phyloP scores from a whole-genome alignment of 2,888 invertebrate genomes.

The Drosophila kuntzei region DNA sequence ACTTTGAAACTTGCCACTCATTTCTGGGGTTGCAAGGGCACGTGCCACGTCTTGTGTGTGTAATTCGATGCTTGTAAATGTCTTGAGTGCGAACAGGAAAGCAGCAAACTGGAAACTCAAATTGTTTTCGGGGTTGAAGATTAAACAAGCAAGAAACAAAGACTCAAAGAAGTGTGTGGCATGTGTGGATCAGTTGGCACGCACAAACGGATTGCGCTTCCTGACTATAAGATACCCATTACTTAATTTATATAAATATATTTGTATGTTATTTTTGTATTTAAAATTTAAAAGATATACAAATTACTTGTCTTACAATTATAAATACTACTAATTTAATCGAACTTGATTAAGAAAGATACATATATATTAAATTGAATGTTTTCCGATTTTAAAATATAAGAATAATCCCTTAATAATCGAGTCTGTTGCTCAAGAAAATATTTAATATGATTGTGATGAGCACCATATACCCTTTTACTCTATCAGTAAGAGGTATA shows the following conservation, averaged over 20 bases:
- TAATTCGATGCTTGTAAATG: slow-evolving; percentile 69
- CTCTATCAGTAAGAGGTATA: neutral
- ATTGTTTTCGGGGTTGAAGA: slow-evolving; percentile 28
- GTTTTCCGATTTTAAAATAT: too few species aligned
- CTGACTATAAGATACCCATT: neutral
- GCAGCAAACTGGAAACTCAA: slow-evolving; percentile 23
- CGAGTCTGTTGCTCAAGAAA: too few species aligned
- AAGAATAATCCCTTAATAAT: too few species aligned
- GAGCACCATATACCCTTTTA: neutral
- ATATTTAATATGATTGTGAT: neutral
- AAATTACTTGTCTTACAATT: too few species aligned
- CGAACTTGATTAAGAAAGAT: too few species aligned
- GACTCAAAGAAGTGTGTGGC: neutral
- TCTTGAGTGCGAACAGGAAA: slow-evolving; percentile 53
- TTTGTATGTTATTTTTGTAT: too few species aligned
- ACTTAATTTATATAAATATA: too few species aligned
- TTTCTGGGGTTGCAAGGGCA: slow-evolving; percentile 36
- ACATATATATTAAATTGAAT: too few species aligned
- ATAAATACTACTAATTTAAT: too few species aligned
- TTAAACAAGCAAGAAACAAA: neutral
- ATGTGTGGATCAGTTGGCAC: neutral
- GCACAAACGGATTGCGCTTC: neutral
- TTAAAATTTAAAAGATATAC: too few species aligned
- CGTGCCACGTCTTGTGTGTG: slow-evolving; percentile 52
- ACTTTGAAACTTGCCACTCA: slow-evolving; percentile 34